Percentiles rank a stretch among this genome's conserved stretches.
Evolutionary conservation across 2,113 vertebrate species (phyloP).

Genomic region (Serilophus lunatus): DNA sequence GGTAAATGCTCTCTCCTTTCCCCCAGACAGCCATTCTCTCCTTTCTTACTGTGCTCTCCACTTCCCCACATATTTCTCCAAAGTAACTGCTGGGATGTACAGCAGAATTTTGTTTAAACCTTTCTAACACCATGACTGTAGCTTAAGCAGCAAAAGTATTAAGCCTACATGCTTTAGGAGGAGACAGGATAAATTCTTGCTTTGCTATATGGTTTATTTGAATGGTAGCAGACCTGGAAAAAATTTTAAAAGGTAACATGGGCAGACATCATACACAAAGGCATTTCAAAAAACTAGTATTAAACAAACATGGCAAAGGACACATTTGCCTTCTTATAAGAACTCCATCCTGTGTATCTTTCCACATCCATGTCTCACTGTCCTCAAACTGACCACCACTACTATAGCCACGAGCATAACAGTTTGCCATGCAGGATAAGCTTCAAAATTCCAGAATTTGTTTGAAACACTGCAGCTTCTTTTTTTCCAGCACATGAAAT

Average conservation of each 20-base stretch:
- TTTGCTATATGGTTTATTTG: background rate
- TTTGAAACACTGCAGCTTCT: background rate
- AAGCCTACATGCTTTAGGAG: background rate
- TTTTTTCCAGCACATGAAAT: slow-evolving; percentile 6
- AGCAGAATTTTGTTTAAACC: background rate
- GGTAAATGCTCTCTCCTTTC: background rate
- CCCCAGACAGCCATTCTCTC: background rate
- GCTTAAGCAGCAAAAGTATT: background rate
- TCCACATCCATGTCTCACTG: fast-evolving
- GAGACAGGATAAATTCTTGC: background rate
- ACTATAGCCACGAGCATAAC: background rate
- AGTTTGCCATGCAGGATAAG: background rate
- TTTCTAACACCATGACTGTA: background rate
- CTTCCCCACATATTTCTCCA: background rate
- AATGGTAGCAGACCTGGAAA: background rate
- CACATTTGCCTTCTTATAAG: background rate
- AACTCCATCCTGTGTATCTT: background rate
- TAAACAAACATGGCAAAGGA: background rate
- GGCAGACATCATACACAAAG: background rate
- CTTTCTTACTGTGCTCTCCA: background rate
- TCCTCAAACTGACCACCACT: background rate
- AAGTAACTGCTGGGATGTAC: background rate
- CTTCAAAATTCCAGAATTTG: background rate
- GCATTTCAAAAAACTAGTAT: background rate
- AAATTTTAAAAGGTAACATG: background rate